Evolutionary conservation across 2,113 vertebrate genomes (phyloP), one percentile per base, ranked within the genome.

Genomic region (Ictidomys tridecemlineatus): DNA sequence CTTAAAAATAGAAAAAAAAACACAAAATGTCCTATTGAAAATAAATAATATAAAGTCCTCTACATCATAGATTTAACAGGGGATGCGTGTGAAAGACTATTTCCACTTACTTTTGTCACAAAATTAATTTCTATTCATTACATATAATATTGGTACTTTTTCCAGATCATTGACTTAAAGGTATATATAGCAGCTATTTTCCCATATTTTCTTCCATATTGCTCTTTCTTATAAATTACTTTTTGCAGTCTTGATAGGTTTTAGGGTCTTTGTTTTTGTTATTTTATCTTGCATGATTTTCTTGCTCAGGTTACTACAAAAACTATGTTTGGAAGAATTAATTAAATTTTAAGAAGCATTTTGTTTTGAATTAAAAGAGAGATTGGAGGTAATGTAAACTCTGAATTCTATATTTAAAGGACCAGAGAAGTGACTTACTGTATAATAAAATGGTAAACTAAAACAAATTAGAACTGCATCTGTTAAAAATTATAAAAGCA

Each of bases 51-150:
- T 24, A 90, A 94, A 39, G 3, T 3, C 82, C 65, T 95, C 67
- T 65, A 65, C 6, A n/a, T 39, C 2, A 91, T 4, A 42, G 22
- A 84, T 69, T 90, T 84, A 74, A 73, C 56, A 84, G 17, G 82
- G 11, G 13, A 7, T 95, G 8, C 5, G 73, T 65, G 67, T 61
- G 3, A 92, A 82, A 13, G n/a, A 79, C 20, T 86, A 51, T 37
- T 77, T 86, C 3, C 16, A 76, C 32, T 56, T 77, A 58, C 76
- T 92, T 67, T 80, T 88, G 48, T 32, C 39, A 88, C 37, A 34
- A 84, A 95, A 93, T 84, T 84, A n/a, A 51, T 70, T 87, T 78
- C 32, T 13, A 39, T 78, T 91, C 28, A 90, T 87, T 53, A 24
- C 1, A 34, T 58, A 51, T 86, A 87, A 32, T 51, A 22, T 73